Percentiles rank a stretch among this genome's conserved stretches.
Evolutionary conservation across 2,888 invertebrate species (phyloP).

Genomic region (Lepidocyrtinus sp.): DNA sequence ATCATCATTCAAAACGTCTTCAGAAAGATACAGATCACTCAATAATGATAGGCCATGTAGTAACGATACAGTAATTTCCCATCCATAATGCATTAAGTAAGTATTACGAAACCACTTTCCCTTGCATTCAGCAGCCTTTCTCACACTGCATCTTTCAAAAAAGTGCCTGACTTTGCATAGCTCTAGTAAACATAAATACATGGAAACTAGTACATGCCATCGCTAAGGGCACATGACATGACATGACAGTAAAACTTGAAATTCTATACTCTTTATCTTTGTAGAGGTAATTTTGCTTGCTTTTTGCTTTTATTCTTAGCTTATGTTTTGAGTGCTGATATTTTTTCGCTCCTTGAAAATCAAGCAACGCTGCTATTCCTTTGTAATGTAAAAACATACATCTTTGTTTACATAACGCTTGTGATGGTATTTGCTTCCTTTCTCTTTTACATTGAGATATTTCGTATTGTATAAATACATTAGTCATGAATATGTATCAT

Average conservation of each 20-base stretch:
- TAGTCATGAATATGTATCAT: neutral
- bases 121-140: neutral
- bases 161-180: constrained; percentile 1
- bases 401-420: constrained; percentile 15
- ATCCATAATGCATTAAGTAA: constrained; percentile 18
- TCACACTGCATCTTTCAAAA: neutral
- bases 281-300: neutral
- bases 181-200: too few species aligned
- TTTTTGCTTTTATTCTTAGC: neutral
- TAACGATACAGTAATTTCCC: neutral
- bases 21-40: constrained; percentile 15
- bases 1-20: constrained; percentile 16
- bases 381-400: neutral
- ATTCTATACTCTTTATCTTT: neutral
- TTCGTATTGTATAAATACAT: neutral
- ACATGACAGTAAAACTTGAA: too few species aligned
- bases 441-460: neutral
- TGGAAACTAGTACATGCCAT: too few species aligned
- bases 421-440: neutral
- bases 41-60: constrained; percentile 7
- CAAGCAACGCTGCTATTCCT: neutral
- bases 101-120: neutral
- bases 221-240: too few species aligned
- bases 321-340: neutral
- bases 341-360: neutral